These are phyloP conservation scores for Diplolepis rosae DNA, from an alignment of 2,888 invertebrate species.

Conservation along the genomic window DNA sequence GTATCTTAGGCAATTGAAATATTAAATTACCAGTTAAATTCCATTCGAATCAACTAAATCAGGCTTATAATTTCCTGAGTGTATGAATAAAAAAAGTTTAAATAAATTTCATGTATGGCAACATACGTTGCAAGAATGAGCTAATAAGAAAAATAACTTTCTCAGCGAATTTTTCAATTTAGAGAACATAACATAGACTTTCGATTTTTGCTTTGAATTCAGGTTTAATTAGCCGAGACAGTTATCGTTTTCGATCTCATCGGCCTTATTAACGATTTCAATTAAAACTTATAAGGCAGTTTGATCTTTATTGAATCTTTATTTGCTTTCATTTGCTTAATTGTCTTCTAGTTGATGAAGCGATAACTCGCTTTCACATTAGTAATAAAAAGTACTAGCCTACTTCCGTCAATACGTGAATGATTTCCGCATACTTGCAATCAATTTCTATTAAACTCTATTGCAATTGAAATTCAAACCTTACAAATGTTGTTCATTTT, in stretches of 20 bases:
- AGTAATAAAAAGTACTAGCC: not conserved
- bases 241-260: constrained; percentile 29
- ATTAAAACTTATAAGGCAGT: constrained; percentile 25
- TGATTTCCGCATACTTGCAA: not conserved
- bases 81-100: no score
- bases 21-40: no score
- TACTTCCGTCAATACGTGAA: not conserved
- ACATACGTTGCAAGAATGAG: not conserved
- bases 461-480: not conserved
- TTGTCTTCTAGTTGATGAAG: constrained; percentile 22
- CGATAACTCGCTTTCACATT: constrained; percentile 2
- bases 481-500: not conserved
- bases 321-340: constrained; percentile 30
- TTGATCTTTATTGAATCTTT: constrained; percentile 28
- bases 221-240: constrained; percentile 23
- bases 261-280: constrained; percentile 29
- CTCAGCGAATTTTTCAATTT: not conserved
- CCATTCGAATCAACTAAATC: no score
- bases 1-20: no score
- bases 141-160: not conserved
- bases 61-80: no score
- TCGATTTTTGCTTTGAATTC: constrained; percentile 15
- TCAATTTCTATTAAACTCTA: not conserved
- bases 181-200: not conserved
- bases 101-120: no score